Base-by-base conservation (phyloP, 2,888 invertebrate species). In the Andricus curvator region DNA sequence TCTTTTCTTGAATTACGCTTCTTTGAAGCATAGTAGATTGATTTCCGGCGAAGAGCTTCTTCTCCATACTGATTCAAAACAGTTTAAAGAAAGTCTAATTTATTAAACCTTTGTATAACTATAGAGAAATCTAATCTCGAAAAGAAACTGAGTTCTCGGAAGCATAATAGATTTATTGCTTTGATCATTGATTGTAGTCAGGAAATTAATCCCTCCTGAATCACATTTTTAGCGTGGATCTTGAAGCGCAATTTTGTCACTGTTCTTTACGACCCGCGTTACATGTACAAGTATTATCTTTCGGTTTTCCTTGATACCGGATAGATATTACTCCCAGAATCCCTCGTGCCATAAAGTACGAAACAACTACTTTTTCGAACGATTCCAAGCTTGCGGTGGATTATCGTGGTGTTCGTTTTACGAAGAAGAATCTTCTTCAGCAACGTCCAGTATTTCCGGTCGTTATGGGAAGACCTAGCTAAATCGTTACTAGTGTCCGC, bases 201-300 rank as follows among this genome's bases (percentile, higher is more conserved):
- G 44, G 13, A 68, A 68, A 48, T 68, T 17, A 68, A 44, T 44
- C 44, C 25, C 68, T 25, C 44, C 8, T 8, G 68, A 68, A 29
- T 68, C 44, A 68, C 48, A 68, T 68, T 48, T 48, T 44, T 25
- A 68, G 48, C 25, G 48, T 68, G 48, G 48, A 68, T 68, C 68
- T 25, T 25, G 8, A 41, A 22, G 68, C 44, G 25, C 22, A 68
- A 22, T 68, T 68, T 48, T 48, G 13, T 48, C 13, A 44, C 44
- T 11, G 25, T 68, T 66, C n/a, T 66, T 51, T 51, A 51, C 1
- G 6, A 37, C 37, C 37, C 37, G 37, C 51, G 15, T 0, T 20
- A 51, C 51, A n/a, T 17, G 5, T 20, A 51, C 2, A 20, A 20
- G 51, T 51, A 51, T 51, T 51, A 51, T 51, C 51, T 51, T 51